Evolutionary conservation across 2,888 invertebrate genomes (phyloP).

Genomic region (Laothoe populi): DNA sequence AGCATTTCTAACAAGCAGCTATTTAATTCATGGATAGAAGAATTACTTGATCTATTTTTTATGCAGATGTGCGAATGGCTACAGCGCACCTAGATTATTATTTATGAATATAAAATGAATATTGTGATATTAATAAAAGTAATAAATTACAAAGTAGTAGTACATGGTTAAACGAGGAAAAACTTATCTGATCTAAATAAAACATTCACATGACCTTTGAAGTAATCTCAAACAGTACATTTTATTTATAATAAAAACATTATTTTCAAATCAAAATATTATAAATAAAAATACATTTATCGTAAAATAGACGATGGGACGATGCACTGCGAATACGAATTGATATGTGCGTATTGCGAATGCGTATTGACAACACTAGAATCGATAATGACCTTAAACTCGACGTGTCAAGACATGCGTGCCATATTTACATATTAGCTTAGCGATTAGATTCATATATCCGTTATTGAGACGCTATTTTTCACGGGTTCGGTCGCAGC

Average conservation of each 20-base stretch:
- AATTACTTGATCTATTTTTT: too few relatives aligned
- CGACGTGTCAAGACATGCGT: constrained; percentile 19
- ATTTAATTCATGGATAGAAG: too few relatives aligned
- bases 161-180: constrained; percentile 8
- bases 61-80: too few relatives aligned
- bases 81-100: not conserved
- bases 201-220: constrained; percentile 17
- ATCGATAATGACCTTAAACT: constrained; percentile 24
- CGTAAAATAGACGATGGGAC: not conserved
- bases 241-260: not conserved
- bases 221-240: constrained; percentile 1
- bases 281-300: not conserved
- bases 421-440: constrained; percentile 7
- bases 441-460: not conserved
- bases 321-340: constrained; percentile 4
- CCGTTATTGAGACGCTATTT: not conserved
- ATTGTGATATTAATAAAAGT: constrained; percentile 12
- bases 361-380: constrained; percentile 15
- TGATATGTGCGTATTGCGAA: not conserved
- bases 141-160: not conserved
- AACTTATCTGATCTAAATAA: constrained; percentile 20
- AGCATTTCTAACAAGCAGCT: too few relatives aligned
- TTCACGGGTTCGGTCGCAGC: too few relatives aligned
- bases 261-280: not conserved
- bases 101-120: not conserved